These are phyloP conservation scores for Urosaurus nigricauda DNA, from an alignment of 2,797 vertebrate genomes.

Conservation along the genomic window DNA sequence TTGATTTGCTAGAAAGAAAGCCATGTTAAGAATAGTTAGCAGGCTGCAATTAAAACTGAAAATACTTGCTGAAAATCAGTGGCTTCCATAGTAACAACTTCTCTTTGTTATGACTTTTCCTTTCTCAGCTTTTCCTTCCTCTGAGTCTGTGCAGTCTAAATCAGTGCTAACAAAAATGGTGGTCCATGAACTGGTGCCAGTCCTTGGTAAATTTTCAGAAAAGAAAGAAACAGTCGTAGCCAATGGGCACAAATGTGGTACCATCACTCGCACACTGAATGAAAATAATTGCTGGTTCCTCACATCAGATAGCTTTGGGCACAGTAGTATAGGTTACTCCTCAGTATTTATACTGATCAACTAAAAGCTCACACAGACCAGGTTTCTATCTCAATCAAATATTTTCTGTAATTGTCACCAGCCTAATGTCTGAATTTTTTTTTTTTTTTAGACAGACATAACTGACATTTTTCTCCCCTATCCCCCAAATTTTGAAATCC, in stretches of 20 bases:
- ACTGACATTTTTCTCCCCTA: background rate
- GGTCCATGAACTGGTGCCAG: no score
- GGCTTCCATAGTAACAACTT: background rate
- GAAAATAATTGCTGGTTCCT: no score
- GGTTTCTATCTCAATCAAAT: background rate
- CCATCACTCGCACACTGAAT: no score
- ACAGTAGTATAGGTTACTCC: background rate
- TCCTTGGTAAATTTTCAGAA: no score
- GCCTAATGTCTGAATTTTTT: background rate
- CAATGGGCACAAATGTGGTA: no score
- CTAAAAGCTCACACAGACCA: background rate
- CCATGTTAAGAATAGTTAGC: background rate
- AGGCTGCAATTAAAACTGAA: background rate
- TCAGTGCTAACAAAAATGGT: no score
- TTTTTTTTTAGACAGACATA: background rate
- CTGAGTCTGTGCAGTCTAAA: background rate
- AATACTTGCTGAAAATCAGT: background rate
- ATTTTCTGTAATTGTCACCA: background rate
- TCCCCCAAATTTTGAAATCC: background rate
- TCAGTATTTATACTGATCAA: background rate
- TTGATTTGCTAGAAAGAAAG: background rate
- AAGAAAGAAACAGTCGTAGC: no score
- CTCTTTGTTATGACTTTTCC: background rate
- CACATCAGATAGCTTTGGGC: no score
- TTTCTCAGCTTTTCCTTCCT: background rate